A percentile compares a stretch with the other conserved stretches of the same genome.
Conservation (phyloP, 2,797 vertebrate species). For the Melanogrammus aeglefinus region DNA sequence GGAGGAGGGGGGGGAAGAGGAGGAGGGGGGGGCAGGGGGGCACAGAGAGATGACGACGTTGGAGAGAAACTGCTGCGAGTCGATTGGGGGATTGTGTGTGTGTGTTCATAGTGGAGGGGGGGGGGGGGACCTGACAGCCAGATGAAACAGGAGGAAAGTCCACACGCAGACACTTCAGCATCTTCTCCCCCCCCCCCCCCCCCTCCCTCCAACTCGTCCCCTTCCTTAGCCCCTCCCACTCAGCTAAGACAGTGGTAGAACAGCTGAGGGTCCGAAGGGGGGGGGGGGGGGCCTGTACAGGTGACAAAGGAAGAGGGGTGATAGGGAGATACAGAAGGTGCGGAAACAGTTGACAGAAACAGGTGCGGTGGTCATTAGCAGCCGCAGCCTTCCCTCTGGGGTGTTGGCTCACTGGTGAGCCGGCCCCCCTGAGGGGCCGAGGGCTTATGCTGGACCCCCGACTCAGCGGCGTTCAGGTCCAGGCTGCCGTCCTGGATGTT, state of each 20-base stretch:
- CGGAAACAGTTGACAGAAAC: no score
- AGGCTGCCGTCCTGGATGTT: constrained; percentile 91
- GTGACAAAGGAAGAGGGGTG: background rate
- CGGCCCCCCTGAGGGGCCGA: constrained; percentile 94
- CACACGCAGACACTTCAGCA: background rate
- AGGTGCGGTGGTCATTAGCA: constrained; percentile 83
- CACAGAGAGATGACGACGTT: constrained; percentile 9
- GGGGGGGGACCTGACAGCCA: background rate
- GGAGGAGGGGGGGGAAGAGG: constrained; percentile 47
- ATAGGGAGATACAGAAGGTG: background rate
- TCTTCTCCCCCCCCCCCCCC: background rate
- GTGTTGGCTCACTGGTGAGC: constrained; percentile 98
- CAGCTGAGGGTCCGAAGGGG: no score
- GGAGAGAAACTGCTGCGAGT: background rate
- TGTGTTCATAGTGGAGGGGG: background rate
- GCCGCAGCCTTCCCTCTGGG: constrained; percentile 97
- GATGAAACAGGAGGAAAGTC: background rate
- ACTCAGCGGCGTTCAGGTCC: constrained; percentile 90
- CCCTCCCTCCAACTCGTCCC: background rate
- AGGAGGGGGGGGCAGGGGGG: constrained; percentile 41
- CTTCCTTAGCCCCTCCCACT: background rate
- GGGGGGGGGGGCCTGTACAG: background rate
- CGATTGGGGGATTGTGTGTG: background rate
- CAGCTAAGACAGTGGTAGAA: background rate
- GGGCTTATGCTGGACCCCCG: constrained; percentile 97